Evolutionary conservation across 53 echinoderm and acorn worm species (phyloP).

Genomic region (Patiria pectinifera): DNA sequence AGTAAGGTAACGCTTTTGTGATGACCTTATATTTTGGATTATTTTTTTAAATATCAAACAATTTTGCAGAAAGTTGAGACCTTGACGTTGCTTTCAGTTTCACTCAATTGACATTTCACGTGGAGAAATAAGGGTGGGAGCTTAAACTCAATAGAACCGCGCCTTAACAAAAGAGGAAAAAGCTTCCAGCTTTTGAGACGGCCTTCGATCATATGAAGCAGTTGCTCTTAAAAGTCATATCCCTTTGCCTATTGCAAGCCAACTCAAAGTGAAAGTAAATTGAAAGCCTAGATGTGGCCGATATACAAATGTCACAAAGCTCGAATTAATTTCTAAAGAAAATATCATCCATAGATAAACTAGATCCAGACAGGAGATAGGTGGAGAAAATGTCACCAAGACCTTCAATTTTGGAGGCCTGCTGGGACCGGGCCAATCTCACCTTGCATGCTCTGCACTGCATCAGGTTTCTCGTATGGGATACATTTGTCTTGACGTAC

Average conservation of each 20-base stretch:
- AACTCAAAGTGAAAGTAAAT: neutral
- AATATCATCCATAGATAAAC: neutral
- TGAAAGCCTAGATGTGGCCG: neutral
- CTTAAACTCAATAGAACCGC: too few relatives aligned
- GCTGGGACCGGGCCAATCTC: neutral
- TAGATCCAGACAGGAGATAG: neutral
- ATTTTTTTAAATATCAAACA: too few relatives aligned
- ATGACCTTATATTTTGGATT: too few relatives aligned
- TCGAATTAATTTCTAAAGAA: neutral
- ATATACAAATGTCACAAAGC: neutral
- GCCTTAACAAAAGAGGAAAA: too few relatives aligned
- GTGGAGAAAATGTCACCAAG: neutral
- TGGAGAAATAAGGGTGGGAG: too few relatives aligned
- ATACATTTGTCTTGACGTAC: neutral
- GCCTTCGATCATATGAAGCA: too few relatives aligned
- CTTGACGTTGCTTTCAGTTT: too few relatives aligned
- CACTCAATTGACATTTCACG: too few relatives aligned
- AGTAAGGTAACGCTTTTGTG: too few relatives aligned
- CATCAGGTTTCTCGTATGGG: neutral
- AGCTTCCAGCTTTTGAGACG: too few relatives aligned
- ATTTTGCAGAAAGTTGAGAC: too few relatives aligned
- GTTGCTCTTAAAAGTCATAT: neutral
- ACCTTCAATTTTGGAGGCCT: neutral
- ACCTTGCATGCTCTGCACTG: neutral
- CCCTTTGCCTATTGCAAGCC: neutral